Evolutionary conservation across 2,797 vertebrate species (phyloP), one percentile per base, ranked within the genome.

Genomic region (Scolopax bukidnonensis): DNA sequence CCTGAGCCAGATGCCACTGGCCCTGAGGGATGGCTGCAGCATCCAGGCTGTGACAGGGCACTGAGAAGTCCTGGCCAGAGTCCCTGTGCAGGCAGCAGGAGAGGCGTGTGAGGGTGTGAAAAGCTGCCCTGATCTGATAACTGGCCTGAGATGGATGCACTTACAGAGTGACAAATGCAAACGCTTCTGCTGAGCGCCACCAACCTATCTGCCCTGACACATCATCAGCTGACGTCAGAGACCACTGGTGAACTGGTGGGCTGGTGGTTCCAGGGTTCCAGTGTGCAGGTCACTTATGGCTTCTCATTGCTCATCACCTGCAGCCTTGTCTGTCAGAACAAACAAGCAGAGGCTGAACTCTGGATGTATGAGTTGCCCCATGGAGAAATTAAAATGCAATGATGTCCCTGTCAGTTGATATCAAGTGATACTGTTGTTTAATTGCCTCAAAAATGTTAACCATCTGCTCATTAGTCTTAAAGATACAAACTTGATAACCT

Each of bases 401-500:
- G 1, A 30, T 20, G 12, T 51, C 75, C 77, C 85, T 84, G 43
- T 68, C 27, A 4, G 56, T 51, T 68, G 75, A 75, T 64, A 61
- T 74, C 60, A 82, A 77, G 50, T 53, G 75, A 77, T 95, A 71
- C 38, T 38, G 30, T 53, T 80, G 51, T 60, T 81, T 93, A 94
- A 92, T 95, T 96, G 80, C 61, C 79, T 93, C 48, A 47, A 79
- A 93, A 94, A 53, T 53, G 64, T 71, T 88, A 90, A 94, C 74
- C 61, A 87, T 16, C 82, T 76, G 70, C 67, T 96, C 69, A 84
- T 95, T 92, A 96, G 57, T 86, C 59, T 91, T 84, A 93, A 92
- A 95, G 84, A 68, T 87, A 63, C 53, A 97, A 91, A 92, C 57
- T 32, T 65, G 47, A 68, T 77, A 94, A 81, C 71, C 48, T 27